Base-by-base conservation (phyloP, 2,797 vertebrate species). In the Decapterus maruadsi region DNA sequence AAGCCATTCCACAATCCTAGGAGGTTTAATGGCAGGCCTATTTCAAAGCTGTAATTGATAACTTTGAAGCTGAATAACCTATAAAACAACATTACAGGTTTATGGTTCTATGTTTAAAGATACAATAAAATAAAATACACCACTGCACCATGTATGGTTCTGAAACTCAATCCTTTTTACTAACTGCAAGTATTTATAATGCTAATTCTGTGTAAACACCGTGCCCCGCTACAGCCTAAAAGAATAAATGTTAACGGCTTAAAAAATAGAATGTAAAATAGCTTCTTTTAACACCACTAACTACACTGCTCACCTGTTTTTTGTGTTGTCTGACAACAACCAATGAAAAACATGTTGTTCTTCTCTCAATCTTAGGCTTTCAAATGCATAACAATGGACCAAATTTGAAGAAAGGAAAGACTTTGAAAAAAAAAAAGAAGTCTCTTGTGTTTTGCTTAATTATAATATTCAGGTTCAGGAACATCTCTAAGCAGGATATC, bases 401-500 rank as follows among this genome's bases (percentile, higher is more conserved):
- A 16, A 45, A 67, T 48, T 58, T 42, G 4, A 6, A 29, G 4
- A 26, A 16, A 34, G 16, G 1, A 2, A 7, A 13, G 2, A 6
- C 22, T 51, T 7, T 6, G 13, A 16, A 42, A 56, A 45, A 16
- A 42, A 56, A 45, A 72, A 48, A 17, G 16, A 26, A 10, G 9
- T 43, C 16, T 54, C 26, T 67, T 26, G 11, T 7, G 17, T 46
- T 60, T 69, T 59, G 26, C 13, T 62, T n/a, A 20, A 42, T 56
- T 17, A 11, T 72, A 16, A 50, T 42, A 9, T 73, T 51, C 56
- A 70, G 60, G 34, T 67, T 51, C 4, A 19, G 46, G 36, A 31
- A 76, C 64, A 68, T 78, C 45, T 8, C 7, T 38, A 38, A 45
- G 43, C 62, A 63, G 53, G 65, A 78, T 53, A 31, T 83, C 78